Evolutionary conservation across 2,113 vertebrate species (phyloP).

Genomic region (Danio rerio): GRCz12tu NC_133179.1:15990001-15990500

Average conservation of each 20-base stretch:
- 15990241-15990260: conserved; percentile 33
- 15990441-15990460: conserved; percentile 52
- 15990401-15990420: conserved; percentile 29
- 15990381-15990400: conserved; percentile 21
- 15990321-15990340: conserved; percentile 37
- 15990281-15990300: conserved; percentile 34
- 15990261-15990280: conserved; percentile 53
- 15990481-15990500: conserved; percentile 27
- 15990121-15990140: conserved; percentile 40
- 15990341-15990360: background rate
- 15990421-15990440: conserved; percentile 52
- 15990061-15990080: conserved; percentile 65
- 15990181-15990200: conserved; percentile 59
- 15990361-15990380: conserved; percentile 31
- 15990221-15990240: conserved; percentile 35
- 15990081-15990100: conserved; percentile 68
- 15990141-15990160: conserved; percentile 64
- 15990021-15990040: conserved; percentile 32
- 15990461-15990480: background rate
- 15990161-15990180: conserved; percentile 54
- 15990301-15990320: conserved; percentile 39
- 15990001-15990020: background rate
- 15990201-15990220: conserved; percentile 49
- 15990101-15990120: conserved; percentile 46
- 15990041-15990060: background rate